Conservation (phyloP, 1,140 invertebrate genomes). For the Thereuonema tuberculata region DNA sequence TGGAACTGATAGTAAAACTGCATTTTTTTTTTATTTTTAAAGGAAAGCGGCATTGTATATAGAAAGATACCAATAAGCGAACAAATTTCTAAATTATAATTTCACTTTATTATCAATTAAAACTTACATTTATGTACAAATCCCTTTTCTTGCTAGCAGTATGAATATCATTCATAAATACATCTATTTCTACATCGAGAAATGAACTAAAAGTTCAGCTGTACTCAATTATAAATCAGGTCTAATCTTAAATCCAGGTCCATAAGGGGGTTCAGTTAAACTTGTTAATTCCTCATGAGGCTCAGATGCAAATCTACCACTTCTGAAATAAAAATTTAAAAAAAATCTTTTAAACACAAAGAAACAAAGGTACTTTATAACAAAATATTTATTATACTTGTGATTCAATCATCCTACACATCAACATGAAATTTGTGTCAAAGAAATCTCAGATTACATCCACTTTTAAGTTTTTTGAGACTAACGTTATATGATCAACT, state of each 20-base stretch:
- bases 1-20: no score
- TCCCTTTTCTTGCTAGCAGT: no score
- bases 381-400: not conserved
- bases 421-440: not conserved
- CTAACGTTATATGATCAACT: no score
- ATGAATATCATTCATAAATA: no score
- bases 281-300: constrained; percentile 75
- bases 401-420: not conserved
- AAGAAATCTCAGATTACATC: not conserved
- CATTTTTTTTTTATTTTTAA: no score
- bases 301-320: constrained; percentile 79
- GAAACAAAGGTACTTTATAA: not conserved
- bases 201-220: no score
- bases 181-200: no score
- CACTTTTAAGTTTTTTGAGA: not conserved
- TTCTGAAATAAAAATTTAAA: constrained; percentile 38
- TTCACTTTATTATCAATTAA: no score
- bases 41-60: no score
- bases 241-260: constrained; percentile 78
- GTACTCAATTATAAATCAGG: constrained; percentile 55
- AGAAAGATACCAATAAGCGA: no score
- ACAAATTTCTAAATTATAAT: no score
- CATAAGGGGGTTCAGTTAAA: constrained; percentile 67
- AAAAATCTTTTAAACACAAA: not conserved
- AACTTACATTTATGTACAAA: no score